phyloP scores from a whole-genome alignment of 30 jellyfish, hydroid and myxozoan genomes.

The Morbakka virulenta region DNA sequence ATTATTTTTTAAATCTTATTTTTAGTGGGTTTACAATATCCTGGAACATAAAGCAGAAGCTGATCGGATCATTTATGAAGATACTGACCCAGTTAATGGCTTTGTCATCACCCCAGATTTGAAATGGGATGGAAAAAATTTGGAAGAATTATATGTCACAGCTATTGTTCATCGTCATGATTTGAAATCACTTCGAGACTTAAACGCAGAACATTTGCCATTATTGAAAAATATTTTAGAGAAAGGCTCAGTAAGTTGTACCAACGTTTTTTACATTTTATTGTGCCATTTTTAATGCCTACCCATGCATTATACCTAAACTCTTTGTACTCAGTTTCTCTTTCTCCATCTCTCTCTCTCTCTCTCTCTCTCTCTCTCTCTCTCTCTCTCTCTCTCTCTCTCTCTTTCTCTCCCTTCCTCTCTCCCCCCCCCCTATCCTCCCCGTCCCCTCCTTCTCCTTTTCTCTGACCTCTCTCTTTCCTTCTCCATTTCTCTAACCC shows the following conservation, averaged over 20 bases:
- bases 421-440: no score
- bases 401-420: no score
- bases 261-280: background rate
- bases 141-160: constrained; percentile 62
- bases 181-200: constrained; percentile 64
- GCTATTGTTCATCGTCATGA: constrained; percentile 59
- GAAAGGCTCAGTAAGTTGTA: constrained; percentile 72
- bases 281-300: background rate
- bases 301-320: background rate
- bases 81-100: constrained; percentile 75
- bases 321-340: no score
- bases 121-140: constrained; percentile 93
- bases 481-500: no score
- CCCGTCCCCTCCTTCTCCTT: no score
- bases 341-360: no score
- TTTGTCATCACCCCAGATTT: constrained; percentile 84
- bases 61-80: constrained; percentile 86
- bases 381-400: no score
- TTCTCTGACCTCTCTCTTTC: no score
- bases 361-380: background rate
- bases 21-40: constrained; percentile 93
- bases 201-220: constrained; percentile 72
- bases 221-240: constrained; percentile 55
- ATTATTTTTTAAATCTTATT: no score
- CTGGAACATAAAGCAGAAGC: constrained; percentile 87